Conservation (phyloP, 2,888 invertebrate genomes). For the Gymnosoma rotundatum region DNA sequence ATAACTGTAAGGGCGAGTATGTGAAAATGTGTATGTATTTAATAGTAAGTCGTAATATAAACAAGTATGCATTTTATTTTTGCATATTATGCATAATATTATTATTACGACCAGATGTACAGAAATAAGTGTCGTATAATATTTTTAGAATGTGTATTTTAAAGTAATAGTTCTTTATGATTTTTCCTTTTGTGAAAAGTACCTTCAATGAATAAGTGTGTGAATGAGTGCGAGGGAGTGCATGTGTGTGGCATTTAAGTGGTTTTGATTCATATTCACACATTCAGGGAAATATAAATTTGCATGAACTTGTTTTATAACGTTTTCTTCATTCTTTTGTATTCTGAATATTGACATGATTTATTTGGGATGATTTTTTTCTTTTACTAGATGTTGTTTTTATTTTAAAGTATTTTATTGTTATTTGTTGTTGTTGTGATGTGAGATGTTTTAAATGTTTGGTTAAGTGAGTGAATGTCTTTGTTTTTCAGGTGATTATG, state of each 20-base stretch:
- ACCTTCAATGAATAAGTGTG: slow-evolving; percentile 24
- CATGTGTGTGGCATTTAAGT: slow-evolving; percentile 68
- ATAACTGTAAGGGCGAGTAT: background rate
- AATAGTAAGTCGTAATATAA: background rate
- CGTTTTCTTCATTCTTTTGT: slow-evolving; percentile 47
- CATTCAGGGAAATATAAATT: background rate
- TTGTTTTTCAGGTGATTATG: slow-evolving; percentile 63
- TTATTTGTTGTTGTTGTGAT: slow-evolving; percentile 36
- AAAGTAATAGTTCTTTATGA: slow-evolving; percentile 44
- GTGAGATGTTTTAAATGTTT: background rate
- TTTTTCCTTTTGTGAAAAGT: slow-evolving; percentile 6
- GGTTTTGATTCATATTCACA: slow-evolving; percentile 50
- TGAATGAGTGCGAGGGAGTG: slow-evolving; percentile 1
- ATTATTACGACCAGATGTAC: slow-evolving; percentile 62
- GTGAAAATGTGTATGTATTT: background rate
- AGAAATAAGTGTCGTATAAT: slow-evolving; percentile 22
- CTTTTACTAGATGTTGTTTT: slow-evolving; percentile 23
- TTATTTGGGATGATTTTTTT: slow-evolving; percentile 64
- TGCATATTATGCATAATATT: slow-evolving; percentile 67
- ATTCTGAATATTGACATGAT: slow-evolving; percentile 66
- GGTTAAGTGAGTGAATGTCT: slow-evolving; percentile 38
- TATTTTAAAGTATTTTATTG: slow-evolving; percentile 5
- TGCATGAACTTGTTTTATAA: slow-evolving; percentile 13
- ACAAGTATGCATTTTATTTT: slow-evolving; percentile 59
- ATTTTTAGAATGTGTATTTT: slow-evolving; percentile 2